These are phyloP conservation scores for Rhopalosiphum maidis DNA, from an alignment of 1,140 invertebrate genomes.

Conservation along the genomic window DNA sequence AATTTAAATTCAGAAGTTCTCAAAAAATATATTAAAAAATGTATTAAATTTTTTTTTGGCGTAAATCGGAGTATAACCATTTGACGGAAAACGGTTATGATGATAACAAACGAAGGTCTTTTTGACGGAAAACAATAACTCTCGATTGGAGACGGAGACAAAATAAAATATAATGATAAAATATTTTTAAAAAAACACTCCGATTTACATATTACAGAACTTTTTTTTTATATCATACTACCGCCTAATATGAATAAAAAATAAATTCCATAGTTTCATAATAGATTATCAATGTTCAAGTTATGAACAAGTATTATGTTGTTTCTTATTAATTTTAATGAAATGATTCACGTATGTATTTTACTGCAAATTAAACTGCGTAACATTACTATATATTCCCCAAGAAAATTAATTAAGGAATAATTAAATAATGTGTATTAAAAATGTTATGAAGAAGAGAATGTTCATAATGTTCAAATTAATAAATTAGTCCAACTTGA, in stretches of 20 bases:
- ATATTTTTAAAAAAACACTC: not conserved
- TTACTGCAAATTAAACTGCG: not conserved
- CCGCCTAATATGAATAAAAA: not conserved
- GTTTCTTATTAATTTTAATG: not conserved
- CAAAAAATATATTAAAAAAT: no score
- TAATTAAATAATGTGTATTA: not conserved
- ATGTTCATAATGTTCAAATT: not conserved
- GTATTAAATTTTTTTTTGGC: no score
- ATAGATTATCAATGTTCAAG: not conserved
- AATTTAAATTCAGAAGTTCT: no score
- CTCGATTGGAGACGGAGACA: no score
- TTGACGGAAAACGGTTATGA: no score
- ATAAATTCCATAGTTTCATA: not conserved
- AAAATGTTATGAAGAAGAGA: not conserved
- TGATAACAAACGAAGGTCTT: no score
- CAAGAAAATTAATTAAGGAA: not conserved
- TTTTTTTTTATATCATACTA: not conserved
- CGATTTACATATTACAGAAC: not conserved
- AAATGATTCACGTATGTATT: not conserved
- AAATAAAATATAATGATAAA: no score
- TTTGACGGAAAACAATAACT: no score
- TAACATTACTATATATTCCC: not conserved
- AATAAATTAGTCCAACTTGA: not conserved
- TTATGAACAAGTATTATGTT: not conserved
- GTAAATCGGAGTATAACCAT: no score